Evolutionary conservation across 2,888 invertebrate genomes (phyloP).

Genomic region (Pseudanteris insignis): DNA sequence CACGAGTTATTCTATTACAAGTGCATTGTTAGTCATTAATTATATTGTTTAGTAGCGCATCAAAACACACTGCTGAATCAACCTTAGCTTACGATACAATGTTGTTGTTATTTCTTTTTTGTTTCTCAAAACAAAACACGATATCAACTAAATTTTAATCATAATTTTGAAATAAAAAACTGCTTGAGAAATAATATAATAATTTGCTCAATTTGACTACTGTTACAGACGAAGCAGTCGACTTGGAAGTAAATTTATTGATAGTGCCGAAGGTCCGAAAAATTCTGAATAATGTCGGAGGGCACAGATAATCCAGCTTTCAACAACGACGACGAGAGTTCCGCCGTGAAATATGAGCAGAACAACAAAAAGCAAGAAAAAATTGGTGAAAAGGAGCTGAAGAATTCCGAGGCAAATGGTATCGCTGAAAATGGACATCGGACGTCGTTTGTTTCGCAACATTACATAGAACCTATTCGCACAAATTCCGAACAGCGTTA

Average conservation of each 20-base stretch:
- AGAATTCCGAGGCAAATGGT: slow-evolving; percentile 41
- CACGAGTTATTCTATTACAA: too few relatives aligned
- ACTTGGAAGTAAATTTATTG: slow-evolving; percentile 18
- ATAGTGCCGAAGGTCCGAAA: slow-evolving; percentile 42
- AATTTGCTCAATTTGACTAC: too few relatives aligned
- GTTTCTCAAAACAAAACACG: not conserved
- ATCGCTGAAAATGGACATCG: slow-evolving; percentile 56
- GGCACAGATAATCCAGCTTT: slow-evolving; percentile 65
- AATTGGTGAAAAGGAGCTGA: slow-evolving; percentile 49
- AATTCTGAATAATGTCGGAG: slow-evolving; percentile 51
- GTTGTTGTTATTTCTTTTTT: slow-evolving; percentile 3
- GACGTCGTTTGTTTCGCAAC: slow-evolving; percentile 57
- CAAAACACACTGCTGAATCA: too few relatives aligned
- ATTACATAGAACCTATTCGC: slow-evolving; percentile 57
- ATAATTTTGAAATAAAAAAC: too few relatives aligned
- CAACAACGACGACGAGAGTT: slow-evolving; percentile 57
- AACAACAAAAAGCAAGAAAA: slow-evolving; percentile 22
- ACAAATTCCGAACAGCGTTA: slow-evolving; percentile 55
- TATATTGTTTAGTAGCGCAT: too few relatives aligned
- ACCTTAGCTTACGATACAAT: too few relatives aligned
- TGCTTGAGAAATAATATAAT: too few relatives aligned
- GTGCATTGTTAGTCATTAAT: too few relatives aligned
- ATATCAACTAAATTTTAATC: slow-evolving; percentile 1
- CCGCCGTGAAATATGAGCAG: slow-evolving; percentile 31
- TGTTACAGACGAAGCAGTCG: slow-evolving; percentile 31